phyloP scores from a whole-genome alignment of 2,113 vertebrate species.

The Crotalus viridis region DNA sequence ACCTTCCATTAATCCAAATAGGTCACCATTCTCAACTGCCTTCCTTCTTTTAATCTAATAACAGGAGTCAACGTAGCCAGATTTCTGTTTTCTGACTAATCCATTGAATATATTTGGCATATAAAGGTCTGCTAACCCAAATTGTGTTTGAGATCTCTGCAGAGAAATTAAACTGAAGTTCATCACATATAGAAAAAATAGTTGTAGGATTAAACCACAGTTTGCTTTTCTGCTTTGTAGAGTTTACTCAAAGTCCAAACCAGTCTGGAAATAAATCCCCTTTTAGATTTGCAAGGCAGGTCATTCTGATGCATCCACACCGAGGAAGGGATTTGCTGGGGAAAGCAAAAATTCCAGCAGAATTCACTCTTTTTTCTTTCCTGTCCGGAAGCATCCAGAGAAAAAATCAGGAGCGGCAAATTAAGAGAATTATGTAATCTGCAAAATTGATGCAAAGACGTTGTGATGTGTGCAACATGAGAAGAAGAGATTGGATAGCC shows the following conservation, averaged over 20 bases:
- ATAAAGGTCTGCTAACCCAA: background rate
- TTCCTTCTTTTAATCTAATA: background rate
- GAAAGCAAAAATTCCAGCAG: background rate
- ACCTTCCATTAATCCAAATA: background rate
- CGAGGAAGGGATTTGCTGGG: background rate
- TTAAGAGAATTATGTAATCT: background rate
- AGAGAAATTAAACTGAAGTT: background rate
- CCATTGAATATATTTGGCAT: background rate
- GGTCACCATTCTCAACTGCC: background rate
- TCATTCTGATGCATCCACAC: background rate
- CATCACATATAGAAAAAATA: background rate
- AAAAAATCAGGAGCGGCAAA: background rate
- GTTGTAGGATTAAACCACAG: background rate
- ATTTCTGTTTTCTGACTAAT: background rate
- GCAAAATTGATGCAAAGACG: background rate
- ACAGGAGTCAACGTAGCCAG: background rate
- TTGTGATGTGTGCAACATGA: background rate
- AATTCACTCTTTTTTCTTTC: background rate
- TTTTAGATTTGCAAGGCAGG: background rate
- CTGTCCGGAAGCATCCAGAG: background rate
- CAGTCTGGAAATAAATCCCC: background rate
- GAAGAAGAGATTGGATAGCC: background rate
- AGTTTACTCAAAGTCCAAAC: background rate
- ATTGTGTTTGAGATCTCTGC: no score
- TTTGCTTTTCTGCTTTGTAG: background rate